A percentile compares a stretch with the other conserved stretches of the same genome.
Conservation (phyloP, 2,797 vertebrate species). For the Podargus strigoides region DNA sequence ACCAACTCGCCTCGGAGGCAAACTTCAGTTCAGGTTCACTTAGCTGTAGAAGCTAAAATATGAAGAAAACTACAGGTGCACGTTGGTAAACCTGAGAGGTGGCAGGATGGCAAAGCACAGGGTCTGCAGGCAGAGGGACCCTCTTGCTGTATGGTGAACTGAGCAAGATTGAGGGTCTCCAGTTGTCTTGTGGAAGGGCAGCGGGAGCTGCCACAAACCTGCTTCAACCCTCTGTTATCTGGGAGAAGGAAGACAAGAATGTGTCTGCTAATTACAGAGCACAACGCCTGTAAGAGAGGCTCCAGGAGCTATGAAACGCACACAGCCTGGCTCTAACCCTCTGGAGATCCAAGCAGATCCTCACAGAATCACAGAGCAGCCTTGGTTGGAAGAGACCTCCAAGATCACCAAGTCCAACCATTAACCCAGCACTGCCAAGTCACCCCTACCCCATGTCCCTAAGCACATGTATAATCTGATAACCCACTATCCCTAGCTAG, state of each 20-base stretch:
- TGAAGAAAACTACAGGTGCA: accelerated
- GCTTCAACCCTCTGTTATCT: background rate
- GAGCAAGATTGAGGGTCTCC: background rate
- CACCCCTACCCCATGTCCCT: too few species aligned
- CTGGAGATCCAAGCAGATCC: background rate
- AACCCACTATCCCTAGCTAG: background rate
- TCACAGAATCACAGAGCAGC: too few species aligned
- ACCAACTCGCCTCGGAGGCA: background rate
- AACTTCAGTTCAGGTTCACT: background rate
- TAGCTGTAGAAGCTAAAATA: background rate
- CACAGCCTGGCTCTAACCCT: background rate
- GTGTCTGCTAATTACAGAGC: background rate
- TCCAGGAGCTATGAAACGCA: background rate
- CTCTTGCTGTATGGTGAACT: accelerated
- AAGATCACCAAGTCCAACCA: too few species aligned
- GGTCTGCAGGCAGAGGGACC: background rate
- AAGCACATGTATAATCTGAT: background rate
- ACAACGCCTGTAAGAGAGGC: background rate
- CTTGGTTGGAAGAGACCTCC: too few species aligned
- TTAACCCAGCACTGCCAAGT: too few species aligned
- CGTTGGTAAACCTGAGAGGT: background rate
- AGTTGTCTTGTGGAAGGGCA: too few species aligned
- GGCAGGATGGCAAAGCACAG: background rate
- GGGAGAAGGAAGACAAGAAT: background rate
- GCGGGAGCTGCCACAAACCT: background rate